Conservation (phyloP, 2,888 invertebrate species). For the Brachyptera risi region DNA sequence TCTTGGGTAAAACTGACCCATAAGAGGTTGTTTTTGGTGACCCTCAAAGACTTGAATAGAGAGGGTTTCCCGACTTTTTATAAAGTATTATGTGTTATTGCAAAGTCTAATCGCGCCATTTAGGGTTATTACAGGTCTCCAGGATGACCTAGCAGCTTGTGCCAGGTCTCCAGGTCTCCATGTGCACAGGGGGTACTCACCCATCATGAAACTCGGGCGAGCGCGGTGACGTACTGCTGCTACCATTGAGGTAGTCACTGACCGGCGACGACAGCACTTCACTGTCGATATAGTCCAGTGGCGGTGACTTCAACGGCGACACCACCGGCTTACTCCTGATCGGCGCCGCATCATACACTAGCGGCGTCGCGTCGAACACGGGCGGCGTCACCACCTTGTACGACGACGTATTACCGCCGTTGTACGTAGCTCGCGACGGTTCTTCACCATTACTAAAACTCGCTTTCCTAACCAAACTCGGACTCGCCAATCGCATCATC, state of each 20-base stretch:
- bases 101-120: no score
- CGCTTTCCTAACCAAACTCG: conserved; percentile 77
- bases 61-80: no score
- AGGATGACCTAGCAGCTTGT: neutral
- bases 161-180: neutral
- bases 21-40: no score
- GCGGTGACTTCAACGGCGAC: conserved; percentile 25
- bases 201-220: conserved; percentile 50
- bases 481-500: conserved; percentile 72
- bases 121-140: no score
- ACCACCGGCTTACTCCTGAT: conserved; percentile 20
- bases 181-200: conserved; percentile 48
- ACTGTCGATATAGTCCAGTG: conserved; percentile 28
- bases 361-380: conserved; percentile 27
- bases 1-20: no score
- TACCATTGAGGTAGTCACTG: conserved; percentile 38
- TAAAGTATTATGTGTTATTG: no score
- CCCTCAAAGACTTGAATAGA: no score
- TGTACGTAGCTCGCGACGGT: conserved; percentile 40
- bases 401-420: conserved; percentile 42
- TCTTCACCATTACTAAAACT: conserved; percentile 45
- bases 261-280: conserved; percentile 22
- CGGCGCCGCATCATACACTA: no score
- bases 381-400: conserved; percentile 30
- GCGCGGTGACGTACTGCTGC: conserved; percentile 38